phyloP scores from a whole-genome alignment of 1,140 invertebrate species.

The Coelopa frigida region DNA sequence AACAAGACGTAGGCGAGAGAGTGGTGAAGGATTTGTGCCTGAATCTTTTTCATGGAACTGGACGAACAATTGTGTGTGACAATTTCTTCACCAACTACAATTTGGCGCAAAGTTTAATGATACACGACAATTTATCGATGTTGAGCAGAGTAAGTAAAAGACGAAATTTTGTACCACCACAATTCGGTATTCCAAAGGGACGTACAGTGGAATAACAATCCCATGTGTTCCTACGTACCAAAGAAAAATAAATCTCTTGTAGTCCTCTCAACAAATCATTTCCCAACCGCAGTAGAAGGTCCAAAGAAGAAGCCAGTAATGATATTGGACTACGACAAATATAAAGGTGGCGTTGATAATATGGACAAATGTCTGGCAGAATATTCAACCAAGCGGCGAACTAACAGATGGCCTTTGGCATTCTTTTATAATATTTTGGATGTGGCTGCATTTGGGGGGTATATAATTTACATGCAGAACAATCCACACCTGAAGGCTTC shows the following conservation, averaged over 20 bases:
- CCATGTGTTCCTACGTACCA: slow-evolving; percentile 19
- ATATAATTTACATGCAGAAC: slow-evolving; percentile 8
- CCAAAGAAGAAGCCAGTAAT: slow-evolving; percentile 37
- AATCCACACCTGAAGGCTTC: neutral
- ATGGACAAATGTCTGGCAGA: slow-evolving; percentile 37
- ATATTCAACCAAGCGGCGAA: slow-evolving; percentile 21
- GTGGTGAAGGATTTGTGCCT: slow-evolving; percentile 6
- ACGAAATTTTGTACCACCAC: slow-evolving; percentile 17
- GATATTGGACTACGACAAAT: slow-evolving; percentile 39
- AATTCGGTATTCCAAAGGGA: neutral
- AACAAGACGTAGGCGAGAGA: slow-evolving; percentile 4
- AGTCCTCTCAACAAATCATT: slow-evolving; percentile 24
- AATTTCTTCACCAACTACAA: slow-evolving; percentile 28
- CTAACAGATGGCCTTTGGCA: slow-evolving; percentile 29
- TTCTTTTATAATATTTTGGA: slow-evolving; percentile 34
- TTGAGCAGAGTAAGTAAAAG: slow-evolving; percentile 35
- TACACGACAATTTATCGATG: slow-evolving; percentile 19
- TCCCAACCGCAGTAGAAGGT: slow-evolving; percentile 9
- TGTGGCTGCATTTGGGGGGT: slow-evolving; percentile 10
- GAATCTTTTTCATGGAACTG: slow-evolving; percentile 15
- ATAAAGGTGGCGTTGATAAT: slow-evolving; percentile 46
- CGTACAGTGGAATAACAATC: slow-evolving; percentile 2
- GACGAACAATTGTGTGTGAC: slow-evolving; percentile 27
- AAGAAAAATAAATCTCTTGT: slow-evolving; percentile 24
- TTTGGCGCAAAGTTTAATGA: slow-evolving; percentile 20